Evolutionary conservation across 92 coral and sea anemone genomes (phyloP).

Genomic region (Ricordea florida): DNA sequence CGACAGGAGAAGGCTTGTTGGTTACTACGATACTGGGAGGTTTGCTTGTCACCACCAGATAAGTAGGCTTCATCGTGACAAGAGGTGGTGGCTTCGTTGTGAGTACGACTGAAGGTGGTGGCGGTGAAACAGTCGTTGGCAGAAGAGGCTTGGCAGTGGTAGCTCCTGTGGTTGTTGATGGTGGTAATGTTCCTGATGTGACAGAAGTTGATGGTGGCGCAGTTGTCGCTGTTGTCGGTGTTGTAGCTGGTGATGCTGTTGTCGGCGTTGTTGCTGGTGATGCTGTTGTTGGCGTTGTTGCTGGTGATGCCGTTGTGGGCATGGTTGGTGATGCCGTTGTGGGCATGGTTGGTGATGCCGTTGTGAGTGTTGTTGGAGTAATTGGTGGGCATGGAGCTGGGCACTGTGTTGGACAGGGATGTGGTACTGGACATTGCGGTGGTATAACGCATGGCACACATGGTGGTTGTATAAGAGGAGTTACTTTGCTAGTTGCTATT

Average conservation of each 20-base stretch:
- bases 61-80: no score
- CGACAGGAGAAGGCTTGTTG: no score
- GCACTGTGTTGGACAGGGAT: conserved; percentile 53
- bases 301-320: background rate
- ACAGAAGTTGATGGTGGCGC: conserved; percentile 3
- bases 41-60: no score
- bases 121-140: conserved; percentile 1
- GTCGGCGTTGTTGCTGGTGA: background rate
- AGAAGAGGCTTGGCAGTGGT: no score
- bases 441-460: conserved; percentile 67
- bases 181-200: conserved; percentile 15
- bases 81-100: no score
- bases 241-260: background rate
- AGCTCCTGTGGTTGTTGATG: conserved; percentile 20
- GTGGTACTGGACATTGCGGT: conserved; percentile 50
- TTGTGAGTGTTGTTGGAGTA: conserved; percentile 12
- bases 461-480: conserved; percentile 26
- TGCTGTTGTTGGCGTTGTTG: background rate
- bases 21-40: no score
- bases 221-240: conserved; percentile 1
- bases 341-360: conserved; percentile 23
- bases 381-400: conserved; percentile 60
- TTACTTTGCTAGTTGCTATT: conserved; percentile 98
- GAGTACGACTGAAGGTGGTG: background rate
- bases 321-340: conserved; percentile 12